Evolutionary conservation across 1,140 invertebrate genomes (phyloP), one percentile per base, ranked within the genome.

Genomic region (Geopemphigus sp.): DNA sequence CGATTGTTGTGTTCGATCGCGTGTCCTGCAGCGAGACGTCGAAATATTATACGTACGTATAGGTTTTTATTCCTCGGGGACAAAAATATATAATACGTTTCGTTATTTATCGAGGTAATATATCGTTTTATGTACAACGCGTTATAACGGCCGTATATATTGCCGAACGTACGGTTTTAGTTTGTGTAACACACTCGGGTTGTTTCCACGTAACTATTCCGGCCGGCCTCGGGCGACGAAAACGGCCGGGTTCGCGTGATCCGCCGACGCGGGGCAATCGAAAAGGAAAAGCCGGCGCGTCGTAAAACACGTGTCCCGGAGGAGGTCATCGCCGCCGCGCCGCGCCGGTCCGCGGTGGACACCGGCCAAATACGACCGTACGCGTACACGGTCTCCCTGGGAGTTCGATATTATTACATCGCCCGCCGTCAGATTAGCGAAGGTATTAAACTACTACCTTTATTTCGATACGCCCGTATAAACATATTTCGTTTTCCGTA

Each of bases 81-180:
- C 66, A 68, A 68, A 47, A 15, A 50, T 26, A 50, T 66, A 68
- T 47, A 47, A 68, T 68, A 32, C 45, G 45, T 68, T 68, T 50
- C 39, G 39, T 68, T 68, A 50, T 68, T 68, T 68, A 50, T 47
- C 15, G 66, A 26, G 5, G 22, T 66, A 66, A 66, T 66, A 66
- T 39, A 66, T 66, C 63, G 63, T 19, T 66, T 45, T 32, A 63
- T 24, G 61, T 63, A 26, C 24, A 32, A 32, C 47, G 47, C 14
- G 12, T 14, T 5, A 50, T n/a, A 59, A 26, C 26, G 6, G 32
- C 32, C 32, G 8, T 8, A 39, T 2, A 14, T 29, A 29, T 29
- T 32, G 15, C 10, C 14, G 47, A 50, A 50, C 0, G 15, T 59
- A 57, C 11, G 5, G 11, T 45, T 45, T 45, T 45, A n/a, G n/a